Base-by-base conservation (phyloP, 2,113 vertebrate genomes). In the Microtus richardsoni region DNA sequence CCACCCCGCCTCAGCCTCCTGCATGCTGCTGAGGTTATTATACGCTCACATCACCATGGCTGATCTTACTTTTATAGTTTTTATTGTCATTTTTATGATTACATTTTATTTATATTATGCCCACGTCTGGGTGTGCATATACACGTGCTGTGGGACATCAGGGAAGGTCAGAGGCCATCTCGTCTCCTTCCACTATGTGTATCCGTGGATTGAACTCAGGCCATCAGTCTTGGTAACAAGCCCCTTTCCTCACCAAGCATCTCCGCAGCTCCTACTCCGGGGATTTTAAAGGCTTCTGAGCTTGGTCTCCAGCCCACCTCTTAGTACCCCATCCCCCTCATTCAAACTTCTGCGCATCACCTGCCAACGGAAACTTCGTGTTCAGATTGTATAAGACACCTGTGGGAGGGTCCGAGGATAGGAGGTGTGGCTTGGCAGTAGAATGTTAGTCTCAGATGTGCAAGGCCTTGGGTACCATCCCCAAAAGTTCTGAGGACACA, bases 301-400 rank as follows among this genome's bases (percentile, higher is more conserved):
- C 44, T 95, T 95, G 89, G 44, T 41, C 44, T 94, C 85, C 70
- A 85, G 80, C 88, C 92, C 78, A 49, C 39, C 60, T 93, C 71
- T 83, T 12, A 30, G 16, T 68, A 33, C 77, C 82, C 96, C 49
- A 17, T 22, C 93, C 92, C 92, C 87, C 84, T 84, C 71, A 22
- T 49, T 70, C 93, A 80, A 41, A 79, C 85, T n/a, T 14, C 91
- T 49, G 36, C 83, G 26, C 58, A 58, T 52, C 47, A 17, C 91
- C 91, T 44, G 30, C 74, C 92, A 44, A 78, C 7, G 21, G 33
- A 89, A 39, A 86, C 22, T 33, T 3, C 60, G 41, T 93, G 78
- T 62, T 22, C 30, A 94, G 66, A 44, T 36, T 49, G 1, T 87
- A 58, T 90, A 52, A 62, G 58, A 14, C 19, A 70, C 87, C 89